Percentiles rank a stretch among this genome's conserved stretches.
Conservation (phyloP, 2,888 invertebrate species). For the Hypomecis punctinalis region DNA sequence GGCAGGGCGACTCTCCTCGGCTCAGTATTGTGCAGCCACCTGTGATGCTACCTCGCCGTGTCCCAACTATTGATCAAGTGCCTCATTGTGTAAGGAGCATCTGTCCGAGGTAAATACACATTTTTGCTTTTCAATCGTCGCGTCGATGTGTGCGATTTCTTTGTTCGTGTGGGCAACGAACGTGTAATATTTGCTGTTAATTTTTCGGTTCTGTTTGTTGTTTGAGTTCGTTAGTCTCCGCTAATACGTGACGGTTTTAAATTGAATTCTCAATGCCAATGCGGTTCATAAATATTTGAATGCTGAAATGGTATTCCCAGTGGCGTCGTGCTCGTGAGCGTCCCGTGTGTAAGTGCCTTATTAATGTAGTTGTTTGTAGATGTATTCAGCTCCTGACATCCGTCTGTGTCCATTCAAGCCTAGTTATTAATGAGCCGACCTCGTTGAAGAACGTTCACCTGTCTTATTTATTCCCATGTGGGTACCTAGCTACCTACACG, state of each 20-base stretch:
- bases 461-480: conserved; percentile 26
- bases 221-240: conserved; percentile 46
- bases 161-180: conserved; percentile 27
- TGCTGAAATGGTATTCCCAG: conserved; percentile 19
- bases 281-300: conserved; percentile 30
- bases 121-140: conserved; percentile 46
- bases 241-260: conserved; percentile 42
- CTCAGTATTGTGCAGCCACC: conserved; percentile 74
- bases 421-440: conserved; percentile 40
- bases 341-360: conserved; percentile 10
- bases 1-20: conserved; percentile 56
- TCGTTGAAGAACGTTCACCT: conserved; percentile 36
- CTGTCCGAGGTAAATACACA: conserved; percentile 60
- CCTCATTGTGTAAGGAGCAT: conserved; percentile 64
- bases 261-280: conserved; percentile 42
- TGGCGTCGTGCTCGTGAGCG: conserved; percentile 20
- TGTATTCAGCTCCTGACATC: conserved; percentile 32
- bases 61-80: conserved; percentile 62
- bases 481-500: not conserved
- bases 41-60: conserved; percentile 69
- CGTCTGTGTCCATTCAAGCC: conserved; percentile 39
- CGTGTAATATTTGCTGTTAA: conserved; percentile 45
- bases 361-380: conserved; percentile 19
- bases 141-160: conserved; percentile 45
- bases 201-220: conserved; percentile 47